phyloP scores from a whole-genome alignment of 2,888 invertebrate genomes.

The Drosophila engyochracea region DNA sequence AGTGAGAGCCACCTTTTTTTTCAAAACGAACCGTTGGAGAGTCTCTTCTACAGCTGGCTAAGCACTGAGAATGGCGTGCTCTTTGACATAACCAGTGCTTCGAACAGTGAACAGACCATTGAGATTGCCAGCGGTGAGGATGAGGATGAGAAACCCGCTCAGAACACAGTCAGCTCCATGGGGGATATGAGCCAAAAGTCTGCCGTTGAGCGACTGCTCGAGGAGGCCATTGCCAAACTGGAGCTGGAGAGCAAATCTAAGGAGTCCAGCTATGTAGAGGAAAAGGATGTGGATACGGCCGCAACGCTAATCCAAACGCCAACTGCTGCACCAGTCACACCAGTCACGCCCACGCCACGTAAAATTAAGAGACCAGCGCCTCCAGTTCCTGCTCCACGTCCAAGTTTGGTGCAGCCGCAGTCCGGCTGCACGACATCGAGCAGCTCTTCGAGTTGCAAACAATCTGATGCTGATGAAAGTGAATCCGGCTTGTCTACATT shows the following conservation, averaged over 20 bases:
- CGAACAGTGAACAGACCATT: conserved; percentile 60
- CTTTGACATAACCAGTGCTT: conserved; percentile 71
- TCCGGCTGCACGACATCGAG: conserved; percentile 43
- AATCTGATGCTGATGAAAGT: conserved; percentile 77
- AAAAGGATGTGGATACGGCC: conserved; percentile 49
- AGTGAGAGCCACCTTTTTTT: conserved; percentile 70
- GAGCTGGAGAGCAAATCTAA: conserved; percentile 61
- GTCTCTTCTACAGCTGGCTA: conserved; percentile 82
- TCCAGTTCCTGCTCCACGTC: conserved; percentile 64
- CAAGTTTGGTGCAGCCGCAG: conserved; percentile 47
- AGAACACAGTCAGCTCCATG: conserved; percentile 26
- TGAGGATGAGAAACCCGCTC: conserved; percentile 33
- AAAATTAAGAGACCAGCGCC: conserved; percentile 60
- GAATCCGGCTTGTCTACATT: conserved; percentile 78
- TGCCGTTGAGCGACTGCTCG: conserved; percentile 68
- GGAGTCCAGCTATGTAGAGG: conserved; percentile 43
- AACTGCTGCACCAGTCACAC: background rate
- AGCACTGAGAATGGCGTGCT: conserved; percentile 77
- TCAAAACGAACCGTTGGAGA: conserved; percentile 75
- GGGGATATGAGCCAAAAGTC: conserved; percentile 63
- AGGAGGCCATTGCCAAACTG: conserved; percentile 76
- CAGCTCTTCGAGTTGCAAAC: conserved; percentile 64
- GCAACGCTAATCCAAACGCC: background rate
- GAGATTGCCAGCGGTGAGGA: conserved; percentile 59
- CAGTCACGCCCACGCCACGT: conserved; percentile 42